Base-by-base conservation (phyloP, 2,797 vertebrate species). In the Hoplostethus mediterraneus region DNA sequence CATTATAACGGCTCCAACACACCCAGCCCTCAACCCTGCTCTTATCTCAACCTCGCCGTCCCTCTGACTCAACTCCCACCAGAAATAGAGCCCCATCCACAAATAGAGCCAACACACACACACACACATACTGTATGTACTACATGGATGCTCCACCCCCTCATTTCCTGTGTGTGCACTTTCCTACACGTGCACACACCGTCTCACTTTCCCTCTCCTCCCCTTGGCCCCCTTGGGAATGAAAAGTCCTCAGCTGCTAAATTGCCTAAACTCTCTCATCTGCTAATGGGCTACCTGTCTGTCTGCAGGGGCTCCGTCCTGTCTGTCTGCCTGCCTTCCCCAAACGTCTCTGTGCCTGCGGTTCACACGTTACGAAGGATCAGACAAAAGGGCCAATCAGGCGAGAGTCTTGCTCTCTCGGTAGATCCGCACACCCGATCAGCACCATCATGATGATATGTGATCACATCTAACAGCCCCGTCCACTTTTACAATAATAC, bases 261-360 rank as follows among this genome's bases (percentile, higher is more conserved):
- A 90, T 89, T 88, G 79, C 86, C 85, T 73, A 82, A 90, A 92
- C 83, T 88, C 79, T 88, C 86, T 88, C 81, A 79, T 87, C 80
- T 65, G 48, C 84, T 91, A 92, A 91, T 90, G 85, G 89, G 77
- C 83, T 83, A 85, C 85, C 89, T 85, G 86, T 87, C 85, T 91
- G 45, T 68, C 83, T 81, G 75, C 52, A 21, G 0, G 47, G 70
- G 77, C 89, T 80, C 82, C 68, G 73, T 74, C 64, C 58, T 83
- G 75, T n/a, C 62, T 52, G 48, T 40, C 17, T 64, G 47, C 25
- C 25, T 63, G 77, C 53, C 62, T 67, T 78, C 83, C 81, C 86
- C 80, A 80, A 86, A n/a, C n/a, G n/a, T 47, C 65, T 71, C 66
- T 80, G 80, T 53, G 36, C 4, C 36, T 36, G 36, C 7, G 21